Percentiles rank a stretch among this genome's conserved stretches.
These are phyloP conservation scores for Bhutanitis thaidina DNA, from an alignment of 2,888 invertebrate genomes.

Conservation along the genomic window DNA sequence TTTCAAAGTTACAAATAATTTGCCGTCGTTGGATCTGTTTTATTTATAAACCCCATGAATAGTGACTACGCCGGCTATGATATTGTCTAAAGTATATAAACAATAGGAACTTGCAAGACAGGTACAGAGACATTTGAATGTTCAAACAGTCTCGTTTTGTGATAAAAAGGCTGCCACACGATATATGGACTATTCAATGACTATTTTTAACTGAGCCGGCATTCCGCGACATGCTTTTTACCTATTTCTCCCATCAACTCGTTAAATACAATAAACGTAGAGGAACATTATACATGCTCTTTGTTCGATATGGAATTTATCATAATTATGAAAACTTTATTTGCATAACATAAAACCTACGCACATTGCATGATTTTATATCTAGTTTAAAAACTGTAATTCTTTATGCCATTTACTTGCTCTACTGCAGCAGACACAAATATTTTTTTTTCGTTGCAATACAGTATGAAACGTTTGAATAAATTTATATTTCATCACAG, in stretches of 20 bases:
- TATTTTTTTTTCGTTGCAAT: too few species aligned
- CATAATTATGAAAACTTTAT: neutral
- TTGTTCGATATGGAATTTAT: slow-evolving; percentile 5
- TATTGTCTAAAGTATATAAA: slow-evolving; percentile 30
- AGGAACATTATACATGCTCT: slow-evolving; percentile 8
- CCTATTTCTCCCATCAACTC: slow-evolving; percentile 15
- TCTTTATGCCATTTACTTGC: too few species aligned
- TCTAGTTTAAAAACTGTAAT: too few species aligned
- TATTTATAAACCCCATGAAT: slow-evolving; percentile 8
- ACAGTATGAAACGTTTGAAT: too few species aligned
- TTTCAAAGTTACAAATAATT: neutral
- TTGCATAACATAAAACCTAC: neutral
- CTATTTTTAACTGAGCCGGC: slow-evolving; percentile 47
- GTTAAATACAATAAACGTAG: slow-evolving; percentile 14
- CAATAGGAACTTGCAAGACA: slow-evolving; percentile 40
- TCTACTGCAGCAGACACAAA: too few species aligned
- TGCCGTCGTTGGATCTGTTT: neutral
- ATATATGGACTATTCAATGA: slow-evolving; percentile 42
- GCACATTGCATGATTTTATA: too few species aligned
- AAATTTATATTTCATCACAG: too few species aligned
- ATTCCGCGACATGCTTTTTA: slow-evolving; percentile 22
- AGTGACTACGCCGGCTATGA: slow-evolving; percentile 3
- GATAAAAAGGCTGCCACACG: slow-evolving; percentile 37
- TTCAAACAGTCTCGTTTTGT: slow-evolving; percentile 38
- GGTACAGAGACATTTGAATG: slow-evolving; percentile 53